Base-by-base conservation (phyloP, 1,140 invertebrate species). In the Trichomalopsis sarcophagae region DNA sequence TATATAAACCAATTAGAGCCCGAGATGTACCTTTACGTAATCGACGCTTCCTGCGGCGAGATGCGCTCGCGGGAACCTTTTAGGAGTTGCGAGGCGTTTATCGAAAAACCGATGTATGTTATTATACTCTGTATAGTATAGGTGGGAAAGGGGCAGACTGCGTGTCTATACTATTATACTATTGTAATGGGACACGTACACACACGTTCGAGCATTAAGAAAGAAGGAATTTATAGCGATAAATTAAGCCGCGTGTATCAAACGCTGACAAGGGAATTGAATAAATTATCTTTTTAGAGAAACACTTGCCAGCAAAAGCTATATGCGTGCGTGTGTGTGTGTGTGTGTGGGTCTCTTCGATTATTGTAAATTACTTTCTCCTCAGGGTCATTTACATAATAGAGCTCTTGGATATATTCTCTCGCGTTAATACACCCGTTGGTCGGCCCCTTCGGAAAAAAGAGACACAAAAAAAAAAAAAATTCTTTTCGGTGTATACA, bases 311-410 rank as follows among this genome's bases (percentile, higher is more conserved):
- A 27, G 27, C 27, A 27, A 27, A 27, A 27, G 27, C 27, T 27
- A 27, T 27, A 14, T 17, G n/a, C n/a, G 14, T 55, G 13, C 21
- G 17, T 17, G 13, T 55, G 13, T 50, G 50, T 17, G 14, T 55
- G 13, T 55, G 17, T 5, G 13, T 21, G 13, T 14, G 14, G 2
- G 13, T 36, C 33, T 36, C 33, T 55, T 78, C 47, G 47, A 78
- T 78, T 78, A 78, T 62, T 78, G 44, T 55, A 27, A 78, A 78
- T 55, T 78, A 55, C 76, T 62, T 78, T 78, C 76, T 78, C 76
- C 23, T 44, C 10, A 23, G 21, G 47, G 0, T 78, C 47, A 78
- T 78, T 62, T 78, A 17, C 76, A 55, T 55, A 78, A 78, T 78
- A 13, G 44, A 77, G 23, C 68, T 71, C 36, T 40, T 40, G 36